Evolutionary conservation across 2,888 invertebrate species (phyloP), one percentile per base, ranked within the genome.

Genomic region (Miltochrista miniata): DNA sequence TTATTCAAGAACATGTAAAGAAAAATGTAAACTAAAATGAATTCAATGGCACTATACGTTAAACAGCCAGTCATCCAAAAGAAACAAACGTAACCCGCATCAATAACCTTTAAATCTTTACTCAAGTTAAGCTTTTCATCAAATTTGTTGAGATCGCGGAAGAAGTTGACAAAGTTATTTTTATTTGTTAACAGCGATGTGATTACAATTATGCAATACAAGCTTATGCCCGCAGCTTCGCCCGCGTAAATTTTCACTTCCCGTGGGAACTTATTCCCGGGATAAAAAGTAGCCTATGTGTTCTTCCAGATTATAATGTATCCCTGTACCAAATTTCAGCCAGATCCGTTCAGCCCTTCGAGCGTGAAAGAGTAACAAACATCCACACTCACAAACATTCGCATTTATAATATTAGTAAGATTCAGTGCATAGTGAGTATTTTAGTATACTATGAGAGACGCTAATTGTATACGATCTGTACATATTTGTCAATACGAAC

Each of bases 111-210:
- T 5, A 73, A 56, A 31, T 82, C 67, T 39, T 75, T 68, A 34
- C 59, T 59, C 15, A 87, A 77, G 15, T 84, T 81, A 10, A 87
- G 54, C 1, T 54, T 59, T n/a, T 72, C 62, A 51, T 87, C 87
- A 31, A 85, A 82, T 1, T 53, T 58, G 24, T 65, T 65, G 0
- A 87, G 48, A 37, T 80, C 74, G 18, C 65, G 52, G 12, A 85
- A 75, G 1, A 83, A 72, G 0, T 62, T 70, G 7, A 49, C 44
- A 1, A 82, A 49, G n/a, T 70, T 72, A 3, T 56, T 69, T 40
- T 73, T 79, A 8, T 71, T 69, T 0, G 75, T 46, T 1, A 77
- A 51, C 11, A 77, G 44, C 1, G 79, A 69, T 7, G 64, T 61
- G 0, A 72, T 15, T 0, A 78, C 62, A 7, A 87, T 62, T 2